Base-by-base conservation (phyloP, 1,140 invertebrate genomes). In the Hylaeus anthracinus region DNA sequence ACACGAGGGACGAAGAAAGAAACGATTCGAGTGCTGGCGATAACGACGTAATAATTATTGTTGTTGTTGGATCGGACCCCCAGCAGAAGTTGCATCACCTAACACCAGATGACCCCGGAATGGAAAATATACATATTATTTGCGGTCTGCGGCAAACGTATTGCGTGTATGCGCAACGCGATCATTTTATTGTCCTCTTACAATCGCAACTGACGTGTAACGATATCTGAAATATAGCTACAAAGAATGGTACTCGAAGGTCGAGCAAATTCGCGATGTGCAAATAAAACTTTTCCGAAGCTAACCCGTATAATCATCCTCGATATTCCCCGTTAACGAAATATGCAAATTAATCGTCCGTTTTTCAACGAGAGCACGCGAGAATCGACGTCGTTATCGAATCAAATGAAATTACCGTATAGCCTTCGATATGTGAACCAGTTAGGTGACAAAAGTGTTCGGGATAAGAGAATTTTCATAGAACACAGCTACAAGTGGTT, bases 31-130 rank as follows among this genome's bases (percentile, higher is more conserved):
- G 10, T 66, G 10, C 41, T 10, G 15, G 41, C 6, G 67, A 80
- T 72, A 81, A 66, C 63, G 43, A 15, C 15, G 65, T 78, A 77
- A 81, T 60, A 69, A 64, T 86, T 83, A 75, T 79, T 81, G 39
- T 72, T 83, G 70, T 86, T 74, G 75, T 74, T 73, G 64, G 75
- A 76, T 86, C 65, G 41, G 87, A 89, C 88, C 88, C 88, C 87
- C 88, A 88, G 87, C 88, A 86, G 74, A 39, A 81, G 9, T 89
- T 88, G 85, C 88, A 73, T 87, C 83, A 89, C 12, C 39, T 37
- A 63, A 70, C 79, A 56, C 56, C 51, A 43, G 60, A 61, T 88
- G 76, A 88, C 81, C 79, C 63, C 69, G 12, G 26, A 55, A 75
- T 82, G 63, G 75, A 89, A 87, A 87, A 88, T 88, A 86, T 82